These are phyloP conservation scores for Proales similis DNA, from an alignment of 1,140 invertebrate genomes.

Conservation along the genomic window DNA sequence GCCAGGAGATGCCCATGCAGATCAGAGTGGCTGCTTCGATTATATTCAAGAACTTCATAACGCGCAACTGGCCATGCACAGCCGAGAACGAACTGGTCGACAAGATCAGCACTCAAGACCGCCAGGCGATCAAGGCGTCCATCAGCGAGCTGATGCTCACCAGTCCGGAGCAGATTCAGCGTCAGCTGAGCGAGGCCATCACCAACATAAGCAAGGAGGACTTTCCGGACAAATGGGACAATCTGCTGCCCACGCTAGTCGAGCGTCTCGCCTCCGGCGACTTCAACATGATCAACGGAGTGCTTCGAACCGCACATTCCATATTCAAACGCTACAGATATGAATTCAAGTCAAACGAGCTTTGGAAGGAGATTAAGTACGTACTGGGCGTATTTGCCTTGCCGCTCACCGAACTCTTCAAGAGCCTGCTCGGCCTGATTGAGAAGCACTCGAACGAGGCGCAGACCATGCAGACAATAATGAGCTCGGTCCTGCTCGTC, in stretches of 20 bases:
- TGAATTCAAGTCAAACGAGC: constrained; percentile 83
- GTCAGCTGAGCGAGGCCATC: constrained; percentile 88
- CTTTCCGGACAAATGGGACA: constrained; percentile 88
- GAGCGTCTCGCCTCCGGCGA: constrained; percentile 63
- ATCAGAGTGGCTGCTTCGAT: constrained; percentile 79
- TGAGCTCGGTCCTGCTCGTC: constrained; percentile 77
- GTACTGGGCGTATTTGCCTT: constrained; percentile 85
- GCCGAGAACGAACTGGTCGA: constrained; percentile 65
- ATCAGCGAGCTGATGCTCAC: constrained; percentile 87
- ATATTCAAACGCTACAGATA: constrained; percentile 89
- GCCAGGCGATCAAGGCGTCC: constrained; percentile 69
- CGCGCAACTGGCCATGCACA: constrained; percentile 83
- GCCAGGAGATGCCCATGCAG: constrained; percentile 66
- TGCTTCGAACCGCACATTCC: constrained; percentile 86
- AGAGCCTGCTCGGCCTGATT: constrained; percentile 38
- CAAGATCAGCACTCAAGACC: constrained; percentile 71
- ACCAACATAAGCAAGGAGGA: constrained; percentile 87
- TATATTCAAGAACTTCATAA: constrained; percentile 92
- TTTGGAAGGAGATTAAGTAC: constrained; percentile 95
- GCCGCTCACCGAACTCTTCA: constrained; percentile 80
- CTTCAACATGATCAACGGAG: constrained; percentile 88
- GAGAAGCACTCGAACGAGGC: constrained; percentile 62
- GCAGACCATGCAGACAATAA: constrained; percentile 74
- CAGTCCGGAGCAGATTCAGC: constrained; percentile 77
- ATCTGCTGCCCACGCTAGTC: constrained; percentile 80